Percentiles rank a stretch among this genome's conserved stretches.
These are phyloP conservation scores for Balearica regulorum DNA, from an alignment of 2,797 vertebrate genomes.

Conservation along the genomic window DNA sequence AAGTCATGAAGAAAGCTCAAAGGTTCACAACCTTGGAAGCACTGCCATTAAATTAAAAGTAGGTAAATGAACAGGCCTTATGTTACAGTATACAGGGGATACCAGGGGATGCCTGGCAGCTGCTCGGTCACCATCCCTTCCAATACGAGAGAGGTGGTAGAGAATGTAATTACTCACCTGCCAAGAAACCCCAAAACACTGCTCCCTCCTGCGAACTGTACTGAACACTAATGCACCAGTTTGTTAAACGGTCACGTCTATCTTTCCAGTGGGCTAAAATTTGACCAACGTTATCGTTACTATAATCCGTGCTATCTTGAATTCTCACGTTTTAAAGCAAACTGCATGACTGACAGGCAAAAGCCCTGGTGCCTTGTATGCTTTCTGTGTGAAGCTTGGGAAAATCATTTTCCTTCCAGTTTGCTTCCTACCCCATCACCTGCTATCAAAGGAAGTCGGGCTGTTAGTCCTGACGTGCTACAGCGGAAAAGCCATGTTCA, in stretches of 20 bases:
- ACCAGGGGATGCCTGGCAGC: background rate
- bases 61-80: background rate
- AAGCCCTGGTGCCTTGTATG: background rate
- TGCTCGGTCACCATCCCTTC: background rate
- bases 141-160: background rate
- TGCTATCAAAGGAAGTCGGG: background rate
- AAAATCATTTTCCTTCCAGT: background rate
- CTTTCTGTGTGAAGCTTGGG: background rate
- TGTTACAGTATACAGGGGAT: background rate
- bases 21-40: background rate
- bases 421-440: background rate
- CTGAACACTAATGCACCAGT: background rate
- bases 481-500: conserved; percentile 9
- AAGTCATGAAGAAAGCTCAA: background rate
- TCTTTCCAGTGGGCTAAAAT: background rate
- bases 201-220: background rate
- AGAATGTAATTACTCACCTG: background rate
- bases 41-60: background rate
- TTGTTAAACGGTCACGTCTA: rapidly evolving
- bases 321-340: background rate
- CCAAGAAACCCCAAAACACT: background rate
- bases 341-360: background rate
- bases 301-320: background rate
- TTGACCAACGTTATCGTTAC: rapidly evolving
- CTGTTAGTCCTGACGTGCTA: background rate